Evolutionary conservation across 2,888 invertebrate species (phyloP).

Genomic region (Ligdia adustata): DNA sequence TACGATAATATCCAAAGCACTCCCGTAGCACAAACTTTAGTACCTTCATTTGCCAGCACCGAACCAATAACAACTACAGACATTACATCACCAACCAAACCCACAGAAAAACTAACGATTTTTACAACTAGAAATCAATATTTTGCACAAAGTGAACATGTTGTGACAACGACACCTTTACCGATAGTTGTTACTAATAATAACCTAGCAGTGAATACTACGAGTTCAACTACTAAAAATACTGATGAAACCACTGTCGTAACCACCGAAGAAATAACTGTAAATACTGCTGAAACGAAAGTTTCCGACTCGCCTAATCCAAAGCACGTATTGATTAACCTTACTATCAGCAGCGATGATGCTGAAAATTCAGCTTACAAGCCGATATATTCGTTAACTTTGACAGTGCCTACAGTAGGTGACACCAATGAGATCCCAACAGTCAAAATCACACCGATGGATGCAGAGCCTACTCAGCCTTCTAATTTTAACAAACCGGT

Average conservation of each 20-base stretch:
- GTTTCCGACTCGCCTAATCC: constrained; percentile 64
- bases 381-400: constrained; percentile 91
- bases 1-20: constrained; percentile 57
- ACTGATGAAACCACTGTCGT: constrained; percentile 40
- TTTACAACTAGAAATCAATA: constrained; percentile 49
- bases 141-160: constrained; percentile 57
- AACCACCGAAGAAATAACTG: constrained; percentile 43
- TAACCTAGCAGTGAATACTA: constrained; percentile 45
- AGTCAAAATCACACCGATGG: constrained; percentile 82
- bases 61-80: constrained; percentile 37
- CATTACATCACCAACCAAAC: constrained; percentile 43
- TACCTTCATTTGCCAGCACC: constrained; percentile 36
- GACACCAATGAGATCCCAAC: constrained; percentile 79
- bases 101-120: constrained; percentile 38
- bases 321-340: constrained; percentile 90
- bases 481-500: constrained; percentile 73
- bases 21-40: constrained; percentile 30
- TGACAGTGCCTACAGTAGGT: constrained; percentile 89
- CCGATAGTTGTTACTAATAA: constrained; percentile 54
- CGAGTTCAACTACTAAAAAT: constrained; percentile 30
- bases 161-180: constrained; percentile 50
- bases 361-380: constrained; percentile 75
- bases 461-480: constrained; percentile 66
- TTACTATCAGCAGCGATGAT: constrained; percentile 86
- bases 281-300: constrained; percentile 62